Conservation (phyloP, 2,888 invertebrate species). For the Papilio elwesi region DNA sequence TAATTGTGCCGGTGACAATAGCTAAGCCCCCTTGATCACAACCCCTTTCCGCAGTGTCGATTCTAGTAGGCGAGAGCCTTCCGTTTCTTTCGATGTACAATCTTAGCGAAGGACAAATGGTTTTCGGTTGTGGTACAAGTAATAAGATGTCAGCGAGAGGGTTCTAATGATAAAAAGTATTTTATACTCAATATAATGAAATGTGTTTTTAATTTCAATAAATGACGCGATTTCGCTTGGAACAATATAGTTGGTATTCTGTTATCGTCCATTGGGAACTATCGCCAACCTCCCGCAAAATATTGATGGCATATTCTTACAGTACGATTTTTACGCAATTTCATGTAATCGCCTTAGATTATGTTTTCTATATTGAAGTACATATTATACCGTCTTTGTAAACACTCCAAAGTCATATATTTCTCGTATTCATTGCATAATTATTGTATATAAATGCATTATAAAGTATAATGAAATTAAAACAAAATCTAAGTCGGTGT, state of each 20-base stretch:
- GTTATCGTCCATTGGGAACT: too few relatives aligned
- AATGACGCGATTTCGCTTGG: neutral
- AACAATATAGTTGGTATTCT: too few relatives aligned
- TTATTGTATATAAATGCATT: slow-evolving; percentile 24
- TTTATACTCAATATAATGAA: too few relatives aligned
- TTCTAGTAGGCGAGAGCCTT: slow-evolving; percentile 70
- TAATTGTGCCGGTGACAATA: slow-evolving; percentile 65
- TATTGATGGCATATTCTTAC: neutral
- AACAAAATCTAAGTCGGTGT: slow-evolving; percentile 1
- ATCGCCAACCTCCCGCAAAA: neutral
- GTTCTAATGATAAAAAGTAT: too few relatives aligned
- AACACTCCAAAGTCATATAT: neutral
- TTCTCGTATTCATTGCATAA: neutral
- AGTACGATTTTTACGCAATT: neutral
- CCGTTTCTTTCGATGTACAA: slow-evolving; percentile 68
- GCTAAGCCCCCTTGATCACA: slow-evolving; percentile 60
- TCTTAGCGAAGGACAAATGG: slow-evolving; percentile 60
- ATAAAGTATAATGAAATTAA: slow-evolving; percentile 35
- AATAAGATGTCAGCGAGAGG: slow-evolving; percentile 36
- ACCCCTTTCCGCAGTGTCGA: slow-evolving; percentile 67
- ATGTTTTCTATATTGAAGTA: neutral
- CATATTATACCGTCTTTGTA: neutral
- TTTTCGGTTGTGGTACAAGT: slow-evolving; percentile 49
- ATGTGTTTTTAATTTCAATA: neutral
- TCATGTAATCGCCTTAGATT: too few relatives aligned